These are phyloP conservation scores for Gavia stellata DNA, from an alignment of 2,113 vertebrate species.

Conservation along the genomic window DNA sequence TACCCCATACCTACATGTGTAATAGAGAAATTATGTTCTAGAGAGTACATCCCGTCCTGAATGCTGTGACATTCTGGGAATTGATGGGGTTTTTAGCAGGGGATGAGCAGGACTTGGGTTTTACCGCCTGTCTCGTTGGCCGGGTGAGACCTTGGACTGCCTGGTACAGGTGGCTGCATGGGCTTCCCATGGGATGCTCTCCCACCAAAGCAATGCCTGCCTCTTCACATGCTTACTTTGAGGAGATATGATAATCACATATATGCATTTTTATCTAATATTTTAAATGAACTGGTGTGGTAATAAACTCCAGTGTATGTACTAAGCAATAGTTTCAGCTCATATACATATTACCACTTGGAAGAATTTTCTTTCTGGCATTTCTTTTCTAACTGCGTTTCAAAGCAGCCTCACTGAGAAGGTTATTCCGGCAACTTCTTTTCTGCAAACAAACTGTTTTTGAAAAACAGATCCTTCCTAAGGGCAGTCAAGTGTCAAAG, in stretches of 20 bases:
- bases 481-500: slow-evolving; percentile 65
- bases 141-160: background rate
- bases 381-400: background rate
- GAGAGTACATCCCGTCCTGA: background rate
- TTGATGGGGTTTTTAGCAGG: background rate
- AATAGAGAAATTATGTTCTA: background rate
- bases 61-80: background rate
- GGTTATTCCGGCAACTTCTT: background rate
- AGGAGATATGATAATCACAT: background rate
- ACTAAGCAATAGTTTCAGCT: background rate
- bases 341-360: background rate
- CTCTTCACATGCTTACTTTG: background rate
- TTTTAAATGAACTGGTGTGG: background rate
- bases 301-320: background rate
- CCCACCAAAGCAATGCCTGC: background rate
- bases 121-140: background rate
- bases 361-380: background rate
- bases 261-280: background rate
- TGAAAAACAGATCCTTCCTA: slow-evolving; percentile 20
- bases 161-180: fast-evolving
- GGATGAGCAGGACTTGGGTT: background rate
- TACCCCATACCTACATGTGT: fast-evolving
- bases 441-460: slow-evolving; percentile 21
- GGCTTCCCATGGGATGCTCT: background rate
- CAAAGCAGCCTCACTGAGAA: background rate